Evolutionary conservation across 2,797 vertebrate species (phyloP).

Genomic region (Poecilia velifera): DNA sequence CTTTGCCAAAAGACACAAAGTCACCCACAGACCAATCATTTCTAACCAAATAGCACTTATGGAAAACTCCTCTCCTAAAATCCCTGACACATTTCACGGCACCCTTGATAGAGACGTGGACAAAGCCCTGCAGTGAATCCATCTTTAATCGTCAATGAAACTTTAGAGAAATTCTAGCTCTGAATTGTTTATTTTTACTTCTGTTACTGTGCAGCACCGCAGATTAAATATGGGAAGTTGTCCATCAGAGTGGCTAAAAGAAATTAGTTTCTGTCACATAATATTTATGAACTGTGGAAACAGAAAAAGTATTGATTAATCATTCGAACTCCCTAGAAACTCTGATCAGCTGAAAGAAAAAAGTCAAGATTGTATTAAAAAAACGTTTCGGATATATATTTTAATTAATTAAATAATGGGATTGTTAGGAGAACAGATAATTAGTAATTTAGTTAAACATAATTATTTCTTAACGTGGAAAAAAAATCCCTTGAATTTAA

Average conservation of each 20-base stretch:
- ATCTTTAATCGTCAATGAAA: background rate
- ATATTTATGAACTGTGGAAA: background rate
- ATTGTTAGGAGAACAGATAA: background rate
- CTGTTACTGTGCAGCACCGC: background rate
- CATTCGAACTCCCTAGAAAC: background rate
- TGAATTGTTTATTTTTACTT: background rate
- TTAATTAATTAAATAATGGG: background rate
- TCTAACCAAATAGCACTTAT: constrained; percentile 52
- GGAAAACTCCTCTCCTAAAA: constrained; percentile 20
- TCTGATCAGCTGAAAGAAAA: background rate
- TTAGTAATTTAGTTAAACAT: background rate
- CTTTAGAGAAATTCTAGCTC: background rate
- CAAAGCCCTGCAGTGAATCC: background rate
- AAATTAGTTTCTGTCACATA: background rate
- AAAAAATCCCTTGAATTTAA: background rate
- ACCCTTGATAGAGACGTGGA: background rate
- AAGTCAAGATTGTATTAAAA: background rate
- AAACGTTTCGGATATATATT: background rate
- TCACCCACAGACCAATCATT: constrained; percentile 61
- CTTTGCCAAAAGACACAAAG: constrained; percentile 48
- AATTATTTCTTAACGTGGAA: background rate
- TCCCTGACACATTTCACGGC: background rate
- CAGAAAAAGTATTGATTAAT: background rate
- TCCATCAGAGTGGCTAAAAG: background rate
- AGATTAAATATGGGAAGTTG: background rate